These are phyloP conservation scores for Leptinotarsa rubiginosa DNA, from an alignment of 2,888 invertebrate genomes.

Conservation along the genomic window DNA sequence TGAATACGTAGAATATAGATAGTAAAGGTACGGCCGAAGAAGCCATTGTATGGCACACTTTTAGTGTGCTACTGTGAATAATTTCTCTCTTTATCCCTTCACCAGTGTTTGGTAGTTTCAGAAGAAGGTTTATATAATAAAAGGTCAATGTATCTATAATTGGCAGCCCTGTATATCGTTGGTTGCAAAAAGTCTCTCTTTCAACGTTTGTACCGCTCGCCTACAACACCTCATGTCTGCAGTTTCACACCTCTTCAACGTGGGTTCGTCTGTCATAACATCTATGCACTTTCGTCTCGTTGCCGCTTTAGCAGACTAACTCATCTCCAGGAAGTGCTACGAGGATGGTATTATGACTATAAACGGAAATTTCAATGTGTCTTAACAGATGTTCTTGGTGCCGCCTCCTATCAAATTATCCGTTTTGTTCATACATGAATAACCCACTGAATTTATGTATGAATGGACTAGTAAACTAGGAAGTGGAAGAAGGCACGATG, in stretches of 20 bases:
- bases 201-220: neutral
- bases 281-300: slow-evolving; percentile 34
- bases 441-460: neutral
- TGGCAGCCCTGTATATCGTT: neutral
- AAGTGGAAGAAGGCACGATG: neutral
- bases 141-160: too few species aligned
- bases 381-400: slow-evolving; percentile 19
- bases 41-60: too few species aligned
- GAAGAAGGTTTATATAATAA: too few species aligned
- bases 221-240: slow-evolving; percentile 33
- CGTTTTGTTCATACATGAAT: slow-evolving; percentile 11
- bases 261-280: slow-evolving; percentile 42
- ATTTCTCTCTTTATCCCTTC: too few species aligned
- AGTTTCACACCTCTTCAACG: slow-evolving; percentile 53
- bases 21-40: too few species aligned
- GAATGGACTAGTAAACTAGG: slow-evolving; percentile 7
- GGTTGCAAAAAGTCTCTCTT: neutral
- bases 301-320: slow-evolving; percentile 30
- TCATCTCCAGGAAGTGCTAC: slow-evolving; percentile 44
- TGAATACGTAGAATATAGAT: too few species aligned
- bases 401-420: slow-evolving; percentile 17
- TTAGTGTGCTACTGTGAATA: too few species aligned
- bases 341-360: slow-evolving; percentile 29
- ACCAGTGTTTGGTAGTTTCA: too few species aligned
- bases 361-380: slow-evolving; percentile 26